These are phyloP conservation scores for Hycleus phaleratus DNA, from an alignment of 1,140 invertebrate genomes.

Conservation along the genomic window DNA sequence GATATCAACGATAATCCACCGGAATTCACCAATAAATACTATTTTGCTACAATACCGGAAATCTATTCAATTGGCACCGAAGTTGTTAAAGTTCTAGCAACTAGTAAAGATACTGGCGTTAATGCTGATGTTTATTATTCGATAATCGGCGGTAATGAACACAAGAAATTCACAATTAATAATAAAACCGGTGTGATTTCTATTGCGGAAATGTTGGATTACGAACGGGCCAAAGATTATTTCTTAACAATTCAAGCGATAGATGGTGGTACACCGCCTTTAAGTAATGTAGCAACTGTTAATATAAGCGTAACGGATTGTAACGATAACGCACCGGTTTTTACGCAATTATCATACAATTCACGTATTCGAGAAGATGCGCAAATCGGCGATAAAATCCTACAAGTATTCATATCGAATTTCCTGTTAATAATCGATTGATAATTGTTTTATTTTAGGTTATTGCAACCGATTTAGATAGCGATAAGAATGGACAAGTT, in stretches of 20 bases:
- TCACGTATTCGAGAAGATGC: conserved; percentile 74
- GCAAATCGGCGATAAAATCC: conserved; percentile 57
- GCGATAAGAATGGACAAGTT: conserved; percentile 68
- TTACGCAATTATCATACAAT: conserved; percentile 71
- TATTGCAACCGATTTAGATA: conserved; percentile 72
- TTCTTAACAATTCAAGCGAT: conserved; percentile 83
- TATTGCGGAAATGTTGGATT: conserved; percentile 73
- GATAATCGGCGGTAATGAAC: conserved; percentile 80
- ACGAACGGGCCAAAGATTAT: conserved; percentile 78
- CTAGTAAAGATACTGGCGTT: conserved; percentile 85
- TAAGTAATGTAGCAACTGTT: conserved; percentile 78
- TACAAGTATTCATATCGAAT: conserved; percentile 49
- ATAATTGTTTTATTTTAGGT: conserved; percentile 41
- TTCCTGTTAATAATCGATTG: neutral
- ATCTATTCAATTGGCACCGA: conserved; percentile 65
- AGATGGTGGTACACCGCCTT: conserved; percentile 77
- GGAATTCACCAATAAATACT: conserved; percentile 75
- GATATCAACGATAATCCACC: conserved; percentile 93
- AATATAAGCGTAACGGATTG: conserved; percentile 82
- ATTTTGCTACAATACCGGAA: conserved; percentile 67
- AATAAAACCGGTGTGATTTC: conserved; percentile 64
- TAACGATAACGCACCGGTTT: conserved; percentile 85
- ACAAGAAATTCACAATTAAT: conserved; percentile 75
- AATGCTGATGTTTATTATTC: conserved; percentile 90
- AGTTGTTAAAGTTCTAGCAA: conserved; percentile 74